A percentile compares a stretch with the other conserved stretches of the same genome.
Evolutionary conservation across 2,888 invertebrate species (phyloP).

Genomic region (Myathropa florea): DNA sequence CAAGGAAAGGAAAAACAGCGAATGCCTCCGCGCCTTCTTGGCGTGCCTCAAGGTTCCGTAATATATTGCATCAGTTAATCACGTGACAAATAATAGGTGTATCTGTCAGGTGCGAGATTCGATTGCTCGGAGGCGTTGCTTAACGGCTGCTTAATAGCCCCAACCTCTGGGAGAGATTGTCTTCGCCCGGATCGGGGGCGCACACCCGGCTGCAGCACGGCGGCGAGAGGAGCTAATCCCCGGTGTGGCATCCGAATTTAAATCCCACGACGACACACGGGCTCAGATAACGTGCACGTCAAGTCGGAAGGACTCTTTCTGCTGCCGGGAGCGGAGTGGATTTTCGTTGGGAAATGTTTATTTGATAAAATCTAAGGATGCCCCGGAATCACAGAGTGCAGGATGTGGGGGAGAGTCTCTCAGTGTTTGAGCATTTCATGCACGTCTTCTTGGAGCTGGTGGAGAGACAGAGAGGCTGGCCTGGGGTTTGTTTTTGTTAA

Average conservation of each 20-base stretch:
- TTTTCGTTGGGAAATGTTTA: constrained; percentile 50
- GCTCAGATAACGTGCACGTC: constrained; percentile 4
- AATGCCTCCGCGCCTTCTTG: not conserved
- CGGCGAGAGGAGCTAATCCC: not conserved
- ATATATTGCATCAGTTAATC: constrained; percentile 57
- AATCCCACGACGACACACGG: constrained; percentile 21
- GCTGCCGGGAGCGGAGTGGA: constrained; percentile 24
- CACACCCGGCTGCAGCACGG: not conserved
- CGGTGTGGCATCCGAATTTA: not conserved
- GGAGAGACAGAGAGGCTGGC: not conserved
- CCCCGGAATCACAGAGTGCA: not conserved
- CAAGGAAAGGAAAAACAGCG: not conserved
- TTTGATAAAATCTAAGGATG: constrained; percentile 56
- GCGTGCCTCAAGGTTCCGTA: constrained; percentile 40
- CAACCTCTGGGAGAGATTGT: constrained; percentile 14
- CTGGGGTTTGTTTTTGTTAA: no score
- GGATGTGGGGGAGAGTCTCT: not conserved
- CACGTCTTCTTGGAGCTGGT: constrained; percentile 30
- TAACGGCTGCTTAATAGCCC: constrained; percentile 31
- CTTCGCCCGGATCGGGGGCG: constrained; percentile 11
- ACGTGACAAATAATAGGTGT: constrained; percentile 49
- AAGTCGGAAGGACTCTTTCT: constrained; percentile 37
- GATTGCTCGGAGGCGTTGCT: constrained; percentile 40
- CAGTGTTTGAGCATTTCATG: constrained; percentile 41
- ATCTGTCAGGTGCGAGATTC: constrained; percentile 43